phyloP scores from a whole-genome alignment of 2,888 invertebrate genomes.

The Chalcis sispes region DNA sequence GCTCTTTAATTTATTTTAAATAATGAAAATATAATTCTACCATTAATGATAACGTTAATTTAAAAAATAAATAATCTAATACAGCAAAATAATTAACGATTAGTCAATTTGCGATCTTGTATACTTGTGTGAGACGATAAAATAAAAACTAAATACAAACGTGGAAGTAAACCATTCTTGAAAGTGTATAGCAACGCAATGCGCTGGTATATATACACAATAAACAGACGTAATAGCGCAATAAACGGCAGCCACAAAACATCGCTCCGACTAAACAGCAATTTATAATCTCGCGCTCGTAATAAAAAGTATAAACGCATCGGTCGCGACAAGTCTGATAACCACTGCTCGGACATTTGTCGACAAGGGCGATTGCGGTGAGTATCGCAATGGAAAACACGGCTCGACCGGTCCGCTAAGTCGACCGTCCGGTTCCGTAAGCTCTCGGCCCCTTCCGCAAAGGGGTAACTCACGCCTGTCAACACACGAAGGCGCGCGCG shows the following conservation, averaged over 20 bases:
- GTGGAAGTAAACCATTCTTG: background rate
- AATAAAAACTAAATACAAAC: too few relatives aligned
- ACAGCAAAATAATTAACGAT: too few relatives aligned
- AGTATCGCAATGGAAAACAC: constrained; percentile 71
- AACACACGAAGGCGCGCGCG: constrained; percentile 66
- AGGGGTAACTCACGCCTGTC: constrained; percentile 69
- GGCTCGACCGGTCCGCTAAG: constrained; percentile 64
- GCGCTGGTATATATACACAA: too few relatives aligned
- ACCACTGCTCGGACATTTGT: constrained; percentile 72
- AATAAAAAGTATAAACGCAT: constrained; percentile 55
- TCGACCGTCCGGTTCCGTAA: constrained; percentile 66
- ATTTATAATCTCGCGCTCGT: constrained; percentile 32
- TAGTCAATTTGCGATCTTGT: too few relatives aligned
- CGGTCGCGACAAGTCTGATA: constrained; percentile 74
- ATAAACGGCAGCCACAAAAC: constrained; percentile 37
- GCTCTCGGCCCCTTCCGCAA: constrained; percentile 67
- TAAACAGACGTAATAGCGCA: constrained; percentile 38
- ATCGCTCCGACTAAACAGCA: constrained; percentile 13
- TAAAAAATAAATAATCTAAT: too few relatives aligned
- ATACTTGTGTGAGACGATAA: too few relatives aligned
- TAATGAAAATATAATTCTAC: too few relatives aligned
- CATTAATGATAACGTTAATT: too few relatives aligned
- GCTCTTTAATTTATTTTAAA: too few relatives aligned
- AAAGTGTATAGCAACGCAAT: too few relatives aligned
- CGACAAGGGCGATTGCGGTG: constrained; percentile 75